phyloP scores from a whole-genome alignment of 2,113 vertebrate species.

The Menidia beryllina region DNA sequence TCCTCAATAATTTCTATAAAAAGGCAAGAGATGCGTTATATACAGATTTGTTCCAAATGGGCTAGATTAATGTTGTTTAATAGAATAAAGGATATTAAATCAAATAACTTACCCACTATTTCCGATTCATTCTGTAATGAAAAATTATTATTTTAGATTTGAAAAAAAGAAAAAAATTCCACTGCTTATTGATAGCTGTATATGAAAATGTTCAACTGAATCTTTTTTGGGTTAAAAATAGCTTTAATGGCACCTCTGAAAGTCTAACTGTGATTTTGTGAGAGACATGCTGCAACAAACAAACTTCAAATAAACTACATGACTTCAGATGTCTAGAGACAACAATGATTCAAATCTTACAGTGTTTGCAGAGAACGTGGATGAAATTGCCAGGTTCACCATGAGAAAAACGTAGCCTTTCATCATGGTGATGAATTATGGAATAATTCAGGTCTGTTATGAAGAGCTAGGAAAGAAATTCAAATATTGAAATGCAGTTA shows the following conservation, averaged over 20 bases:
- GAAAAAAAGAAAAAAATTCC: background rate
- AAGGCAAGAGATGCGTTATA: background rate
- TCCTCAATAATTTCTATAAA: slow-evolving; percentile 34
- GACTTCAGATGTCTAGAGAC: background rate
- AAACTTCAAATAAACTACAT: too few relatives aligned
- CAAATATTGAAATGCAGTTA: background rate
- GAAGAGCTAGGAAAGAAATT: background rate
- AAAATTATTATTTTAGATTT: background rate
- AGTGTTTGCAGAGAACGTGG: accelerated
- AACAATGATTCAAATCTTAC: slow-evolving; percentile 15
- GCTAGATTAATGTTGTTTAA: background rate
- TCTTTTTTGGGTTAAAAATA: too few relatives aligned
- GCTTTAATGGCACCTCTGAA: too few relatives aligned
- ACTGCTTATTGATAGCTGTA: too few relatives aligned
- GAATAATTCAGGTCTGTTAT: background rate
- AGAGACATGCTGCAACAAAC: too few relatives aligned
- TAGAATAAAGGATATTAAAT: background rate
- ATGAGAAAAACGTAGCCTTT: slow-evolving; percentile 9
- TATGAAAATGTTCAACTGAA: too few relatives aligned
- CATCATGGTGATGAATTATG: slow-evolving; percentile 20
- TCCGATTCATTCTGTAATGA: slow-evolving; percentile 1
- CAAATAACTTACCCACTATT: slow-evolving; percentile 10
- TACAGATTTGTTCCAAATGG: background rate
- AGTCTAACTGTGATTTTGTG: too few relatives aligned
- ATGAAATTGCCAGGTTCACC: slow-evolving; percentile 27